Evolutionary conservation across 1,140 invertebrate genomes (phyloP).

Genomic region (Drosophila kohkoa): DNA sequence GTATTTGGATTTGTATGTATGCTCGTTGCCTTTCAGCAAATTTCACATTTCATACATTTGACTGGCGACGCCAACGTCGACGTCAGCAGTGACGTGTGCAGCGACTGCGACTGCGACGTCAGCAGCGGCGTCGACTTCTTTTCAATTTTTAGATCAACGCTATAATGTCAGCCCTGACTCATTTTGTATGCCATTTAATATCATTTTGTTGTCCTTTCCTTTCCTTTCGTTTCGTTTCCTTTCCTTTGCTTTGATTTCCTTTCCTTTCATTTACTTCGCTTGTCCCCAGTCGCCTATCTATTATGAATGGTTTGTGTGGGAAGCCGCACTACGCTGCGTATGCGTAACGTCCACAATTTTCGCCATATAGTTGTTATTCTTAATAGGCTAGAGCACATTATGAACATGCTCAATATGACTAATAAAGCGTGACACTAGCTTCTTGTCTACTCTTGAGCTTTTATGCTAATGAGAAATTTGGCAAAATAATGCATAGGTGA

Average conservation of each 20-base stretch:
- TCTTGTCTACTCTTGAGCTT: background rate
- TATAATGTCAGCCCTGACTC: conserved; percentile 42
- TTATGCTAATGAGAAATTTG: conserved; percentile 12
- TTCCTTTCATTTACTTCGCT: conserved; percentile 31
- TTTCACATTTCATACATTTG: conserved; percentile 46
- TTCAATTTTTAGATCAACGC: conserved; percentile 75
- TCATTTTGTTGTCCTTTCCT: conserved; percentile 56
- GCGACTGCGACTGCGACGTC: conserved; percentile 30
- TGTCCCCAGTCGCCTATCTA: conserved; percentile 50
- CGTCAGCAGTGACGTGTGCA: conserved; percentile 12
- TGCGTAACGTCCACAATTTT: conserved; percentile 55
- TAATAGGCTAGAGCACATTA: conserved; percentile 1
- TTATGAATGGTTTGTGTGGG: conserved; percentile 46
- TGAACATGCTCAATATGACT: conserved; percentile 12
- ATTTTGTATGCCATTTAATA: conserved; percentile 73
- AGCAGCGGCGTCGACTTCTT: conserved; percentile 38
- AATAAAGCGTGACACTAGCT: conserved; percentile 9
- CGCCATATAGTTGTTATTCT: background rate
- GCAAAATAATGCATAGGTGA: background rate
- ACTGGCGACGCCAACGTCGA: conserved; percentile 25
- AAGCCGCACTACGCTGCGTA: conserved; percentile 59
- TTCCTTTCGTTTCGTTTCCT: conserved; percentile 16
- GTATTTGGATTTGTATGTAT: too few relatives aligned
- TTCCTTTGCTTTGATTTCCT: conserved; percentile 21
- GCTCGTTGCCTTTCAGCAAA: conserved; percentile 32